Base-by-base conservation (phyloP, 2,888 invertebrate species). In the Schizaphis graminum region DNA sequence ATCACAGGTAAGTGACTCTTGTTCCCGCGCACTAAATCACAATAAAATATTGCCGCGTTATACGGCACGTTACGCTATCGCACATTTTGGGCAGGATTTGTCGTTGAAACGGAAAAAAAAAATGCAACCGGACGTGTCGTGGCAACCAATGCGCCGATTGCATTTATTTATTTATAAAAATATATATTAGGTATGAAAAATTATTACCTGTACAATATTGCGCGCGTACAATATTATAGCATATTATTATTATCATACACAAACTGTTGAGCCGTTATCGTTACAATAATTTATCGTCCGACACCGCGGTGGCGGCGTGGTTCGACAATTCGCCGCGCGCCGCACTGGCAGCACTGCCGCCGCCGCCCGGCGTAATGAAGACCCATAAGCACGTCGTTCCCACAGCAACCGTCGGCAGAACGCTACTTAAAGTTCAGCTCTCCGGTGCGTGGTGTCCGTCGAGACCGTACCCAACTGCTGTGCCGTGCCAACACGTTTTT, bases 401-500 rank as follows among this genome's bases (percentile, higher is more conserved):
- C 93, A 89, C 93, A 93, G 93, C 93, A 89, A 93, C 93, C 77
- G 89, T 35, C 93, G 89, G 56, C 93, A 56, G 93, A 93, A 93
- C 93, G 93, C 93, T 44, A 89, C 93, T 93, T 41, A 89, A 93
- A 93, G 89, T 89, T 93, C 84, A 84, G 77, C 93, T 84, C n/a
- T 53, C 7, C 92, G 92, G 92, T 41, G 84, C 13, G 89, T 41
- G 56, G 35, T 57, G 26, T 57, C 24, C 91, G 56, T 56, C 28
- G 85, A 67, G 91, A 67, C 84, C 44, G 89, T 47, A n/a, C 35
- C 56, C 56, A n/a, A 24, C 53, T n/a, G 47, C 47, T 89, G 41
- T 89, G 26, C 84, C 3, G 49, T 61, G 84, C 84, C 56, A 35
- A 49, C 90, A 44, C 90, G 77, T 49, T 53, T 53, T 84, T 84